Evolutionary conservation across 2,797 vertebrate species (phyloP).

Genomic region (Melanotaenia parkinsoni): DNA sequence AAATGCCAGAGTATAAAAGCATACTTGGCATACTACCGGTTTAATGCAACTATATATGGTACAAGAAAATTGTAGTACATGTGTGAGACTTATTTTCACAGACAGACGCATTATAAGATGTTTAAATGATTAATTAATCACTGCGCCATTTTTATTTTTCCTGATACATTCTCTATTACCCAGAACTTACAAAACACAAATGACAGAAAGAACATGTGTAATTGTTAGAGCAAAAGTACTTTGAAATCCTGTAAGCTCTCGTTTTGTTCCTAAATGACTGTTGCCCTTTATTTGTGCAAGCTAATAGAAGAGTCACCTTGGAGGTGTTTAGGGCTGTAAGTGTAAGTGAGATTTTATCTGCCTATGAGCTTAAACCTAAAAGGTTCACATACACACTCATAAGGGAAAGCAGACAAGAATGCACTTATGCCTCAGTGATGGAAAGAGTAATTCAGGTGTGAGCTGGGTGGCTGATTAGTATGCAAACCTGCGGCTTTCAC

Average conservation of each 20-base stretch:
- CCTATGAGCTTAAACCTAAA: slow-evolving; percentile 40
- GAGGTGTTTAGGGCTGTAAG: slow-evolving; percentile 18
- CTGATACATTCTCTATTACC: not conserved
- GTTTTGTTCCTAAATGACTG: slow-evolving; percentile 18
- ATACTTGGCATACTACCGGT: not conserved
- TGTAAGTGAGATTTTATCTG: slow-evolving; percentile 46
- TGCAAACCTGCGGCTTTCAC: slow-evolving; percentile 59
- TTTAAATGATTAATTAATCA: not conserved
- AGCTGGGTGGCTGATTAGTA: slow-evolving; percentile 61
- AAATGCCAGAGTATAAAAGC: not conserved
- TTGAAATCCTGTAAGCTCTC: not conserved
- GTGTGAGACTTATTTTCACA: not conserved
- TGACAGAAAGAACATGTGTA: not conserved
- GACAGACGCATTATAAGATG: not conserved
- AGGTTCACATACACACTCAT: slow-evolving; percentile 8
- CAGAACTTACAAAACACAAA: not conserved
- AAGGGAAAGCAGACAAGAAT: slow-evolving; percentile 30
- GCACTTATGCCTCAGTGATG: slow-evolving; percentile 13
- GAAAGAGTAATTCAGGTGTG: slow-evolving; percentile 50
- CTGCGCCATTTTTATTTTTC: not conserved
- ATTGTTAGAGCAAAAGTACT: not conserved
- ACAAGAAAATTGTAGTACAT: not conserved
- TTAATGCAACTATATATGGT: not conserved
- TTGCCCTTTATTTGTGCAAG: slow-evolving; percentile 31
- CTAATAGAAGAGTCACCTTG: slow-evolving; percentile 43